Base-by-base conservation (phyloP, 2,797 vertebrate genomes). In the Tinamus major region DNA sequence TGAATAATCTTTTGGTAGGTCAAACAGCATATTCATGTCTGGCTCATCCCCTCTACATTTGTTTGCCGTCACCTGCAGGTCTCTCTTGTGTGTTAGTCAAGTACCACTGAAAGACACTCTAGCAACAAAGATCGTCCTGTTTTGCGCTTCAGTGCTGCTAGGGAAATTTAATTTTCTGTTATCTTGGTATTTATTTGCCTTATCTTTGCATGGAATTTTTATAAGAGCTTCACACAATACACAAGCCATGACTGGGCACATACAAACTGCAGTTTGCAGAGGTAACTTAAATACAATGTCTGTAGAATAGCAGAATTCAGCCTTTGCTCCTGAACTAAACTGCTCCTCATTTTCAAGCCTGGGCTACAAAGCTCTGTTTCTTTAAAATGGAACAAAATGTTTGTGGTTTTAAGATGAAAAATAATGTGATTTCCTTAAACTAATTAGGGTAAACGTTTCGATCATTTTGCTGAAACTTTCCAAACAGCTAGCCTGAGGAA, bases 401-500 rank as follows among this genome's bases (percentile, higher is more conserved):
- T 79, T 48, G 90, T 65, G 49, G 51, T 75, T 79, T 85, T 72
- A 63, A 94, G 55, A 87, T 63, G 49, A 89, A 92, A 94, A 91
- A 21, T 46, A 91, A 71, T 69, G 76, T 83, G 53, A 58, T 91
- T 85, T 87, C 33, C 55, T 78, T 83, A 91, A 89, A 84, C 72
- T 92, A 91, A 85, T 94, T 92, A 94, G 72, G 72, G 78, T 46
- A 68, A 95, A 83, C 19, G 62, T 89, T 93, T 94, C 92, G 87
- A 91, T 93, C 83, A 88, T 88, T 92, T 86, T 8, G 0, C 67
- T 84, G 70, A 84, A 91, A 79, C 70, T 61, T 76, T 76, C 39
- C 19, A 51, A 67, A 92, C 84, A 69, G 16, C n/a, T 88, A 88
- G 77, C 95, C 92, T 19, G 56, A 86, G 85, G 93, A 90, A 63